Conservation (phyloP, 1,140 invertebrate genomes). For the Pectinophora gossypiella region DNA sequence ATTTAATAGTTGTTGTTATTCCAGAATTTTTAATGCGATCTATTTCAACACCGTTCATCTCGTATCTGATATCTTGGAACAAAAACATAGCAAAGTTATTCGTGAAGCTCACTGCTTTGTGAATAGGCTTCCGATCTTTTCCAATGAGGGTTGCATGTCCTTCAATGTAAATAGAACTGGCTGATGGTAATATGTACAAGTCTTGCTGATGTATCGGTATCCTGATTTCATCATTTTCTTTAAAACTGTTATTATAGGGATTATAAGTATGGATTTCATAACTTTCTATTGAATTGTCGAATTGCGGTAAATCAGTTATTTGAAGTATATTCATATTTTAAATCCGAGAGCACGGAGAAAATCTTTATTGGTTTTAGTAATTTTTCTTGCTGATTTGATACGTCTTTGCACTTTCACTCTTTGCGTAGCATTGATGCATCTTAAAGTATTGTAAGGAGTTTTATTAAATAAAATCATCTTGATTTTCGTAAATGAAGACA, state of each 20-base stretch:
- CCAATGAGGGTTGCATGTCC: conserved; percentile 12
- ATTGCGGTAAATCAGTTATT: not conserved
- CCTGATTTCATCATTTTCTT: conserved; percentile 9
- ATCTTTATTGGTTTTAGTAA: conserved; percentile 2
- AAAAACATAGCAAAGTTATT: conserved; percentile 56
- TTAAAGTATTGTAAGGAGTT: not conserved
- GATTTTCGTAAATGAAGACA: not conserved
- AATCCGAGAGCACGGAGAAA: conserved; percentile 1
- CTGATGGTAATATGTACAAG: conserved; percentile 34
- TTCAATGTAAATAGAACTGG: conserved; percentile 42
- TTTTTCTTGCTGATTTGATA: conserved; percentile 1
- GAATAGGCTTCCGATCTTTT: not conserved
- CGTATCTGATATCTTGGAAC: conserved; percentile 68
- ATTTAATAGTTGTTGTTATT: conserved; percentile 55
- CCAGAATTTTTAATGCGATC: conserved; percentile 57
- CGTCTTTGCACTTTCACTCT: not conserved
- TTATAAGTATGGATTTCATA: conserved; percentile 6
- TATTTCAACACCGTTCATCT: conserved; percentile 60
- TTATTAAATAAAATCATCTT: conserved; percentile 11
- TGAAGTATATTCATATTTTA: not conserved
- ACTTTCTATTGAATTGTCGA: not conserved
- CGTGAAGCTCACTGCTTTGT: conserved; percentile 24
- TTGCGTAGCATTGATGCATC: not conserved
- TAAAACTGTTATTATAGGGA: conserved; percentile 4
- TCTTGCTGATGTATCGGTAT: conserved; percentile 49